A percentile compares a stretch with the other conserved stretches of the same genome.
phyloP scores from a whole-genome alignment of 2,113 vertebrate species.

The Casuarius casuarius region DNA sequence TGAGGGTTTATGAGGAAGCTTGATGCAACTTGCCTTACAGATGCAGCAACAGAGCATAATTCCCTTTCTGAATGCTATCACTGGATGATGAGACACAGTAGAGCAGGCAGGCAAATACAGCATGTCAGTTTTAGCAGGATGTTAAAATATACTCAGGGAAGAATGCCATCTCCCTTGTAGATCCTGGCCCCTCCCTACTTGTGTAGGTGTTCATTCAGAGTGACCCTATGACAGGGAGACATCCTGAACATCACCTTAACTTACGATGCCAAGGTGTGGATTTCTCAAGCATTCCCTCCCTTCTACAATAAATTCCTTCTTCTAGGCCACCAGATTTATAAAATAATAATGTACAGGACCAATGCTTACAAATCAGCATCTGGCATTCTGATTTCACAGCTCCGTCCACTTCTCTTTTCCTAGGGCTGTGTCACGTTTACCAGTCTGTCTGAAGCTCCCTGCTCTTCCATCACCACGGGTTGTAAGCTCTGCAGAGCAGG shows the following conservation, averaged over 20 bases:
- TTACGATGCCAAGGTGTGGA: neutral
- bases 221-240: neutral
- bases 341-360: neutral
- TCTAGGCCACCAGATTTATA: neutral
- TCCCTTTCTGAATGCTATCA: neutral
- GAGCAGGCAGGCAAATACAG: neutral
- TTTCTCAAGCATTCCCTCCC: neutral
- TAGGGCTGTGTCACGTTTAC: neutral
- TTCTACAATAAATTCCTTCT: neutral
- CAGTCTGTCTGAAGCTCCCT: neutral
- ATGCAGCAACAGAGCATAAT: neutral
- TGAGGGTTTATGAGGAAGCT: neutral
- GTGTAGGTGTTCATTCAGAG: neutral
- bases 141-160: neutral
- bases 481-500: constrained; percentile 16
- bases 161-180: neutral
- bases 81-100: neutral
- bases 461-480: neutral
- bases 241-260: neutral
- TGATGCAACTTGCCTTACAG: neutral
- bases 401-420: neutral
- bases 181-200: neutral
- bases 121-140: neutral
- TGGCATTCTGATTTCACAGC: constrained; percentile 1
- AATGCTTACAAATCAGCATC: neutral